Base-by-base conservation (phyloP, 2,113 vertebrate genomes). In the Pionites leucogaster region DNA sequence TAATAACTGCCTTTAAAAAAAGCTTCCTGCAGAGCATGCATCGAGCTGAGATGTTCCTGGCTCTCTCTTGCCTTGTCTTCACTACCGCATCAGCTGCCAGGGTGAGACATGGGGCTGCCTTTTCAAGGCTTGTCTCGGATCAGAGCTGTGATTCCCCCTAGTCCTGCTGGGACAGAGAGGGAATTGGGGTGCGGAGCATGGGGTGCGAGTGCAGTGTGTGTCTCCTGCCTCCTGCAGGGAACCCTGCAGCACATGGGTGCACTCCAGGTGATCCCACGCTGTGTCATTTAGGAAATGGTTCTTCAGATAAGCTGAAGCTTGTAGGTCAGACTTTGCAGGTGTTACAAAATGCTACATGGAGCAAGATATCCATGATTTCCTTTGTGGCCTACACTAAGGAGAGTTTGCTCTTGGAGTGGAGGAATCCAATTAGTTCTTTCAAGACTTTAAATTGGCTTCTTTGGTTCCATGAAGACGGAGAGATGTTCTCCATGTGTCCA, bases 121-220 rank as follows among this genome's bases (percentile, higher is more conserved):
- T 49, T 71, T 11, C 15, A 5, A 9, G 41, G 25, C 59, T 77
- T 7, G 5, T 44, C 55, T 59, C 9, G 2, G 33, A 59, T 59
- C 33, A 14, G 37, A 82, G 42, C 59, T 52, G 18, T 47, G 50
- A 25, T 28, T 35, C 41, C 13, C 49, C 18, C 15, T 47, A 27
- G 39, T 37, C 8, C 1, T 1, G 33, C 17, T 13, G 46, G 4
- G 22, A 6, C 10, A 20, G 35, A 50, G 63, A 62, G 52, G 44
- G 19, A 41, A 60, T 17, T 42, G 9, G 7, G 63, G 28, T 41
- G 16, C 28, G 17, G 15, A 1, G 7, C 0, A 0, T 0, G 57
- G 41, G 65, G 18, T 25, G 55, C 16, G 3, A 49, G 11, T 11
- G 46, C 90, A 49, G 37, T 2, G 10, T 3, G 7, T 50, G 33